phyloP scores from a whole-genome alignment of 2,797 vertebrate species.

The Macropodus opercularis region DNA sequence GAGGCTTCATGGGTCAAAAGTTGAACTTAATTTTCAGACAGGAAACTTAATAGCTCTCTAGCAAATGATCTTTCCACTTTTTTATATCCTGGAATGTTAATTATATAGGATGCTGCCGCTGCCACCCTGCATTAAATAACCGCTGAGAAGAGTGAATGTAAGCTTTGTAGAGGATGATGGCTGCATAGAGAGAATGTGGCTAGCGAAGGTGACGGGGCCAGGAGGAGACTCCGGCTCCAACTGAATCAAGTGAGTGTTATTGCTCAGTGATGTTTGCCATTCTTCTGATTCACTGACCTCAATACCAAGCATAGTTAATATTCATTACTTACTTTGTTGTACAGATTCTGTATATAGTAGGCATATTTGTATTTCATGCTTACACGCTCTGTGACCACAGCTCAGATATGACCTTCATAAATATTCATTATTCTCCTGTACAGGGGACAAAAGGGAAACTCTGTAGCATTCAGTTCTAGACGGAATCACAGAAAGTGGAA shows the following conservation, averaged over 20 bases:
- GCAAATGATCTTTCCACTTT: constrained; percentile 46
- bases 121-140: constrained; percentile 40
- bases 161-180: constrained; percentile 23
- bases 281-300: constrained; percentile 36
- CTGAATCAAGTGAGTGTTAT: constrained; percentile 19
- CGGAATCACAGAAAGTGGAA: constrained; percentile 9
- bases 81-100: constrained; percentile 42
- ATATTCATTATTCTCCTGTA: constrained; percentile 45
- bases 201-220: neutral
- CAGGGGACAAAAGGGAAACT: constrained; percentile 12
- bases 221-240: neutral
- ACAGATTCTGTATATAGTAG: constrained; percentile 32
- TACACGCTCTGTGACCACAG: constrained; percentile 32
- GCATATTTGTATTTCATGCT: constrained; percentile 47
- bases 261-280: constrained; percentile 28
- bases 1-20: constrained; percentile 41
- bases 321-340: constrained; percentile 38
- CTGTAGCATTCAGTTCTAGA: constrained; percentile 11
- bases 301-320: constrained; percentile 40
- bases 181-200: neutral
- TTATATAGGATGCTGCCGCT: constrained; percentile 49
- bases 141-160: constrained; percentile 25
- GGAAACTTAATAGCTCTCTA: constrained; percentile 41
- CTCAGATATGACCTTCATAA: constrained; percentile 58
- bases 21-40: constrained; percentile 45